phyloP scores from a whole-genome alignment of 1,140 invertebrate genomes.

The Babylonia areolata region DNA sequence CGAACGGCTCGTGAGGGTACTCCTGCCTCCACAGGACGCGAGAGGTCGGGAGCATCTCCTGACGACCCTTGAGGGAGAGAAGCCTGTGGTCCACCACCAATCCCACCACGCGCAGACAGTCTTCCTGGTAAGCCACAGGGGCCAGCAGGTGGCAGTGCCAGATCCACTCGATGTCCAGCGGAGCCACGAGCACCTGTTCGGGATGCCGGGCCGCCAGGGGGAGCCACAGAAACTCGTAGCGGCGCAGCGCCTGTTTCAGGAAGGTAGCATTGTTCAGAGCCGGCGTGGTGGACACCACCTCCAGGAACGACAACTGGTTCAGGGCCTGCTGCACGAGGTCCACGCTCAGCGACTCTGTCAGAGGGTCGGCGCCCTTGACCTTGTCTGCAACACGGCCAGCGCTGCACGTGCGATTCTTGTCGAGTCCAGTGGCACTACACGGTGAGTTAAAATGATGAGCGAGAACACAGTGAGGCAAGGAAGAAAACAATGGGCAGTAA shows the following conservation, averaged over 20 bases:
- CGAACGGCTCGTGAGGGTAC: conserved; percentile 62
- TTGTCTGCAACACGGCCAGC: too few species aligned
- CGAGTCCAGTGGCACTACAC: too few species aligned
- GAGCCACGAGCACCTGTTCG: conserved; percentile 69
- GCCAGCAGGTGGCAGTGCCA: conserved; percentile 78
- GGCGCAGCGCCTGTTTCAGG: conserved; percentile 69
- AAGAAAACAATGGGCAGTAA: too few species aligned
- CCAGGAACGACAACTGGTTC: conserved; percentile 57
- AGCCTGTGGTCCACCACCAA: conserved; percentile 75
- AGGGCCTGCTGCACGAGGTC: conserved; percentile 32
- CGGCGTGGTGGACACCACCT: conserved; percentile 49
- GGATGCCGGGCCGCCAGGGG: conserved; percentile 72
- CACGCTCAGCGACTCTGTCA: neutral
- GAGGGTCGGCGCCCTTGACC: neutral
- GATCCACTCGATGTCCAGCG: conserved; percentile 78
- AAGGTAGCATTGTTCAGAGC: conserved; percentile 52
- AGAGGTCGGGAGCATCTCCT: conserved; percentile 54
- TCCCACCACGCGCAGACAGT: conserved; percentile 73
- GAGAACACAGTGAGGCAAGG: too few species aligned
- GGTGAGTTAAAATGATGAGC: too few species aligned
- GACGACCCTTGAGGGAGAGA: conserved; percentile 58
- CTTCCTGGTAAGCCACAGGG: conserved; percentile 74
- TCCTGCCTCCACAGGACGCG: conserved; percentile 57
- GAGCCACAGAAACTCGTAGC: conserved; percentile 77
- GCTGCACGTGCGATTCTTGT: too few species aligned